Conservation (phyloP, 2,113 vertebrate species). For the Clupea harengus region DNA sequence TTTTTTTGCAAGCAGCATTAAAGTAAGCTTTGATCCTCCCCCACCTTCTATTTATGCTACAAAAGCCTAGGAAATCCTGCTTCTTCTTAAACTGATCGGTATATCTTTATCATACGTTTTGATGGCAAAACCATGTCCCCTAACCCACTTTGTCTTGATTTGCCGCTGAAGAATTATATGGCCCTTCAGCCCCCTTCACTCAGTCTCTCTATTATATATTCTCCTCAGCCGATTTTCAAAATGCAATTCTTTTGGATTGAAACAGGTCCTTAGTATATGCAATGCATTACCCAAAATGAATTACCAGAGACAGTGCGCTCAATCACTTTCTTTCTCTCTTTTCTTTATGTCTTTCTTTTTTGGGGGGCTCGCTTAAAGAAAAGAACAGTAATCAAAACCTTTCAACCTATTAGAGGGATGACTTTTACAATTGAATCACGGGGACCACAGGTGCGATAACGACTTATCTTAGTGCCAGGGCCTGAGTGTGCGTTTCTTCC, state of each 20-base stretch:
- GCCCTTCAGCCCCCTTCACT: conserved; percentile 39
- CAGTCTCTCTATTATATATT: conserved; percentile 68
- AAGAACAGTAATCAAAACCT: conserved; percentile 99
- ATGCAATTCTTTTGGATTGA: conserved; percentile 89
- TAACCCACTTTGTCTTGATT: conserved; percentile 44
- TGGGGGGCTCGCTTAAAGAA: conserved; percentile 85
- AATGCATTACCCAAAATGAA: conserved; percentile 98
- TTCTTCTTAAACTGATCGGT: conserved; percentile 33
- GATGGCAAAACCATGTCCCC: conserved; percentile 34
- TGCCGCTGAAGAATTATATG: conserved; percentile 55
- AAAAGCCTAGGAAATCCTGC: conserved; percentile 10
- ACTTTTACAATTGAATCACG: conserved; percentile 99
- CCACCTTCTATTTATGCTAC: not conserved
- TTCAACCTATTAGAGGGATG: conserved; percentile 99
- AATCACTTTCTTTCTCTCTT: conserved; percentile 98
- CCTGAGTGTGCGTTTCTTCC: conserved; percentile 85
- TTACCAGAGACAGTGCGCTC: conserved; percentile 95
- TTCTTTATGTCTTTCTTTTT: conserved; percentile 70
- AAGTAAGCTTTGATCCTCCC: not conserved
- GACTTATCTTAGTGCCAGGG: conserved; percentile 94
- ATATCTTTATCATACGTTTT: conserved; percentile 43
- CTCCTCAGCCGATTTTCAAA: conserved; percentile 87
- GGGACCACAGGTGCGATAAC: conserved; percentile 99
- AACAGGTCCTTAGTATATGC: conserved; percentile 94
- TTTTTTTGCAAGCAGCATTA: not conserved